Conservation (phyloP, 2,113 vertebrate genomes). For the Heterotis niloticus region DNA sequence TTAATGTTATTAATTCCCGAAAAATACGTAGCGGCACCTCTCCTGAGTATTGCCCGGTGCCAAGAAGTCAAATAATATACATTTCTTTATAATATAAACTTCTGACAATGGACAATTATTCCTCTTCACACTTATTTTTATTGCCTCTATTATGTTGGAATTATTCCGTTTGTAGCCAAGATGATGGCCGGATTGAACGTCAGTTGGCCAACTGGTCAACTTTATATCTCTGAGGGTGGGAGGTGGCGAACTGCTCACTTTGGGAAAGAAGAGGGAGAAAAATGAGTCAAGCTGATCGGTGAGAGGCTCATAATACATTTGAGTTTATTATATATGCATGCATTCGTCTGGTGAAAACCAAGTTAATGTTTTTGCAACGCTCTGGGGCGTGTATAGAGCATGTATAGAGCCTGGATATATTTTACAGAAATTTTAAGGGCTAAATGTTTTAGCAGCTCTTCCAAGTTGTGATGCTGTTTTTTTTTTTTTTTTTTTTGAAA, state of each 20-base stretch:
- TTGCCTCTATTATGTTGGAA: constrained; percentile 4
- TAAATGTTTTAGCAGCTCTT: too few relatives aligned
- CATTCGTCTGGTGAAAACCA: too few relatives aligned
- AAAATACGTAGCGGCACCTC: not conserved
- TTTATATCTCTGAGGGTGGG: not conserved
- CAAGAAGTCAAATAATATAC: too few relatives aligned
- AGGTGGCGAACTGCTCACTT: not conserved
- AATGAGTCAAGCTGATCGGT: not conserved
- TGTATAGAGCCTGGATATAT: too few relatives aligned
- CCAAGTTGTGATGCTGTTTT: too few relatives aligned
- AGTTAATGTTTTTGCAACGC: too few relatives aligned
- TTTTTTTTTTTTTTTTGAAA: too few relatives aligned
- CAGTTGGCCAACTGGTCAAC: not conserved
- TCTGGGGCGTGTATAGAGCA: too few relatives aligned
- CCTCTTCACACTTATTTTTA: not conserved
- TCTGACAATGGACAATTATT: not conserved
- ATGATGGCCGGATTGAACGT: not conserved
- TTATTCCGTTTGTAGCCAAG: constrained; percentile 1
- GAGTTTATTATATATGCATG: constrained; percentile 5
- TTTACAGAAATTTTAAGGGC: too few relatives aligned
- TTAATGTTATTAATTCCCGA: not conserved
- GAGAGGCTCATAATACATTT: not conserved
- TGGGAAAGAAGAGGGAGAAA: constrained; percentile 6
- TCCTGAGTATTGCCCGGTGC: too few relatives aligned
- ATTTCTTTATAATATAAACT: too few relatives aligned